These are phyloP conservation scores for Syngnathus rostellatus DNA, from an alignment of 2,797 vertebrate species.

Conservation along the genomic window DNA sequence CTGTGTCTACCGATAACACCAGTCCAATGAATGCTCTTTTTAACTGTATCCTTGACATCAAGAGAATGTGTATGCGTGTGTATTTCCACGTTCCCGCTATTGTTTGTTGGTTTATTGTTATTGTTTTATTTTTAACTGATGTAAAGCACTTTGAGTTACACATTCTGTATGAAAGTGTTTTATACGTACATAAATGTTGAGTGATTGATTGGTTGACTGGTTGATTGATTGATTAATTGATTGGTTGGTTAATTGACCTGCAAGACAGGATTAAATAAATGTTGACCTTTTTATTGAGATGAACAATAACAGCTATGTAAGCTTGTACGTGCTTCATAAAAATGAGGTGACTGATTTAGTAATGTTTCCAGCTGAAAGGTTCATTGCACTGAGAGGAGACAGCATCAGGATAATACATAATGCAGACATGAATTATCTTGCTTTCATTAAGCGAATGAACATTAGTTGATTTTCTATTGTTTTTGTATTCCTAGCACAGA, in stretches of 20 bases:
- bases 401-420: background rate
- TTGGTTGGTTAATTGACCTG: too few species aligned
- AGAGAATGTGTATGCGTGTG: too few species aligned
- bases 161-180: too few species aligned
- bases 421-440: slow-evolving; percentile 7
- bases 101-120: too few species aligned
- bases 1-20: too few species aligned
- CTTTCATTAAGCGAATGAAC: slow-evolving; percentile 9
- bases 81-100: too few species aligned
- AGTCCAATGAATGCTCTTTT: background rate
- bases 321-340: background rate
- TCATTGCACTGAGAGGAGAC: slow-evolving; percentile 14
- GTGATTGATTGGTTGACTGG: too few species aligned
- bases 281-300: background rate
- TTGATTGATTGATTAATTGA: too few species aligned
- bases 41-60: too few species aligned
- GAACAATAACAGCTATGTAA: background rate
- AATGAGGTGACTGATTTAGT: background rate
- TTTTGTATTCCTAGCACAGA: background rate
- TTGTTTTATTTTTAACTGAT: too few species aligned
- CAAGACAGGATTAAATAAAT: background rate
- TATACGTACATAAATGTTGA: too few species aligned
- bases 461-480: background rate
- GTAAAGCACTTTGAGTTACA: too few species aligned
- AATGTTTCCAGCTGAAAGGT: slow-evolving; percentile 10